Evolutionary conservation across 1,140 invertebrate genomes (phyloP).

Genomic region (Hormaphis cornu): DNA sequence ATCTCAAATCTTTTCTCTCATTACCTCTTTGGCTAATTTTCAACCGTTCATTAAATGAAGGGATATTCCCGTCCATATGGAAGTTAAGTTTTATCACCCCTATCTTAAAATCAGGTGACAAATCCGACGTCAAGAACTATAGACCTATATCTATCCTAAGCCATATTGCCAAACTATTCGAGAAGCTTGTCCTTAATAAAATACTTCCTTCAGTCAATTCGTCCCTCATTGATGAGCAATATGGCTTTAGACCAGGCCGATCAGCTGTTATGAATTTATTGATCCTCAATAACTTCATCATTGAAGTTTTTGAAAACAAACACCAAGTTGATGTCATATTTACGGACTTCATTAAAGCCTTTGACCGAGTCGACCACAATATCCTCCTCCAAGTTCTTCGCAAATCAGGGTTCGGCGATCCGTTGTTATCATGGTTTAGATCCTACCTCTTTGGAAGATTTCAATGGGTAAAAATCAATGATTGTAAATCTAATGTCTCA

Average conservation of each 20-base stretch:
- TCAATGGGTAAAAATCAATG: slow-evolving; percentile 37
- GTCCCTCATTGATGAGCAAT: no score
- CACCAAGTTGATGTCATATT: neutral
- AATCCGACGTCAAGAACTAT: slow-evolving; percentile 3
- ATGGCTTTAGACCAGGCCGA: neutral
- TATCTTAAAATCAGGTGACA: slow-evolving; percentile 1
- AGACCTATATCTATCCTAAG: neutral
- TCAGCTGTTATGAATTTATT: neutral
- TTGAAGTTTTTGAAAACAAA: neutral
- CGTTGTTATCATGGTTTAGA: slow-evolving; percentile 35
- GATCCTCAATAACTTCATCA: neutral
- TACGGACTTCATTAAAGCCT: slow-evolving; percentile 9
- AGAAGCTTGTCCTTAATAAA: neutral
- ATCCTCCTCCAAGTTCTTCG: neutral
- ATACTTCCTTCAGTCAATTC: neutral
- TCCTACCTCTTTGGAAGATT: slow-evolving; percentile 37
- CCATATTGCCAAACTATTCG: slow-evolving; percentile 6
- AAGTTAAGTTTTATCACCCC: neutral
- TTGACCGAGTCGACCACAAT: slow-evolving; percentile 16
- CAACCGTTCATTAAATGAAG: neutral
- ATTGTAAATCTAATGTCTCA: slow-evolving; percentile 32
- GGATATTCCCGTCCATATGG: neutral
- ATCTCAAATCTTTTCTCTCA: neutral
- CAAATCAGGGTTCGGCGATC: neutral
- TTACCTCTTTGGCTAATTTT: neutral